Percentiles rank a stretch among this genome's conserved stretches.
Evolutionary conservation across 2,797 vertebrate species (phyloP).

Genomic region (Melanotaenia boesemani): DNA sequence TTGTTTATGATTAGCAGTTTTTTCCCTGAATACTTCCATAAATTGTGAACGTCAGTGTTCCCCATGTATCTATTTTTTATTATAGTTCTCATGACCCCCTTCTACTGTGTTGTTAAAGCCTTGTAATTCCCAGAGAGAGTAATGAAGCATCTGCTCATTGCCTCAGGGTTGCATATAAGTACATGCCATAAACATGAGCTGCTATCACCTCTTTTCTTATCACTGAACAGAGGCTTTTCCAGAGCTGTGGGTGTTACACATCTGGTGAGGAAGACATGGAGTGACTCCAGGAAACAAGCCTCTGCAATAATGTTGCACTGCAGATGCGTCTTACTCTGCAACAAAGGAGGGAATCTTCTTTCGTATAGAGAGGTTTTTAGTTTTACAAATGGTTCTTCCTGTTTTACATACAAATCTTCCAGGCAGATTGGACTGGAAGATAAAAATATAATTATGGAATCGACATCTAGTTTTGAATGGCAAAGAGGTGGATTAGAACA

Average conservation of each 20-base stretch:
- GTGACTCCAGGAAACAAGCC: slow-evolving; percentile 47
- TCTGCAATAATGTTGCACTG: slow-evolving; percentile 20
- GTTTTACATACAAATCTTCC: slow-evolving; percentile 53
- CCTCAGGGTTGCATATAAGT: slow-evolving; percentile 71
- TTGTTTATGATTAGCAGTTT: neutral
- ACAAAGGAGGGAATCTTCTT: slow-evolving; percentile 29
- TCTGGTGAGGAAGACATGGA: slow-evolving; percentile 54
- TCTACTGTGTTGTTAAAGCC: slow-evolving; percentile 61
- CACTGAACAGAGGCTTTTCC: slow-evolving; percentile 45
- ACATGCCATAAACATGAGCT: slow-evolving; percentile 68
- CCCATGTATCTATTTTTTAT: slow-evolving; percentile 27
- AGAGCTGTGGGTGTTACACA: slow-evolving; percentile 65
- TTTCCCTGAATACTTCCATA: slow-evolving; percentile 4
- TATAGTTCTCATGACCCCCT: slow-evolving; percentile 22
- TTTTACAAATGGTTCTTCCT: slow-evolving; percentile 13
- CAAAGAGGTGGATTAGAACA: slow-evolving; percentile 78
- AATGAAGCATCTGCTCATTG: slow-evolving; percentile 77
- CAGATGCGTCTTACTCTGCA: slow-evolving; percentile 30
- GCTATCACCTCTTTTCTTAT: slow-evolving; percentile 67
- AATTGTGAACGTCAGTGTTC: slow-evolving; percentile 30
- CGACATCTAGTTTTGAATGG: slow-evolving; percentile 69
- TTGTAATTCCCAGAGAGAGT: slow-evolving; percentile 58
- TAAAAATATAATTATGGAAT: slow-evolving; percentile 74
- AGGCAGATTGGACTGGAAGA: slow-evolving; percentile 47
- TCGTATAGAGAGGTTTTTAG: neutral